Base-by-base conservation (phyloP, 2,888 invertebrate genomes). In the Stenchaetothrips biformis region DNA sequence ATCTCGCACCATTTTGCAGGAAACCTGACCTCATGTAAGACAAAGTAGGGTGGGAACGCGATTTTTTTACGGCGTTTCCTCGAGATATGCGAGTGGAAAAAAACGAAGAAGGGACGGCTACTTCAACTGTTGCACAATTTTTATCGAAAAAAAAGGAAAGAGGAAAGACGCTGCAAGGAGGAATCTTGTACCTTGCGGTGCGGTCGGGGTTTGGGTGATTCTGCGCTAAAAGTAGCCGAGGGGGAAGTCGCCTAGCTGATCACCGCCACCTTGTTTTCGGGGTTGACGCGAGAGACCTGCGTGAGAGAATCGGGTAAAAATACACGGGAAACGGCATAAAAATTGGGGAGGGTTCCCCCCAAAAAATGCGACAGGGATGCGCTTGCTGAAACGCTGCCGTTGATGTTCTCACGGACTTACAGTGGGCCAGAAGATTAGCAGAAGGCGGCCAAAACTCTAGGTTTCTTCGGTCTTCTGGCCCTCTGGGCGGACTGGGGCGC, bases 21-120 rank as follows among this genome's bases (percentile, higher is more conserved):
- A 74, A 74, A 74, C 67, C 67, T 74, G 67, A 74, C 67, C 67
- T 74, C 67, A 74, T 74, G 67, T 74, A 74, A 74, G 67, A 74
- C 67, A 74, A 74, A 74, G 67, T 74, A 74, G 67, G 67, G 67
- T 74, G 67, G 67, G 67, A 74, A 74, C 67, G 53, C 18, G 18
- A 37, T 37, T 25, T 74, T 74, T 74, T 74, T 25, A 74, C 37
- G 37, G 37, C 37, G 37, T 37, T 37, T 37, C 37, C 37, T 4
- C 37, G 37, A 37, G 37, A 37, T 37, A 37, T 37, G 37, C 37
- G 37, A 37, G 37, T 37, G 37, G 37, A 4, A 37, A 59, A 13
- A 18, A 18, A 13, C 18, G 59, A 18, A 11, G 25, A 8, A 25
- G 67, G 67, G 67, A 37, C 37, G 67, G 21, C 67, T 74, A 7